These are phyloP conservation scores for Catostomus latipinnis DNA, from an alignment of 2,797 vertebrate genomes.

Conservation along the genomic window DNA sequence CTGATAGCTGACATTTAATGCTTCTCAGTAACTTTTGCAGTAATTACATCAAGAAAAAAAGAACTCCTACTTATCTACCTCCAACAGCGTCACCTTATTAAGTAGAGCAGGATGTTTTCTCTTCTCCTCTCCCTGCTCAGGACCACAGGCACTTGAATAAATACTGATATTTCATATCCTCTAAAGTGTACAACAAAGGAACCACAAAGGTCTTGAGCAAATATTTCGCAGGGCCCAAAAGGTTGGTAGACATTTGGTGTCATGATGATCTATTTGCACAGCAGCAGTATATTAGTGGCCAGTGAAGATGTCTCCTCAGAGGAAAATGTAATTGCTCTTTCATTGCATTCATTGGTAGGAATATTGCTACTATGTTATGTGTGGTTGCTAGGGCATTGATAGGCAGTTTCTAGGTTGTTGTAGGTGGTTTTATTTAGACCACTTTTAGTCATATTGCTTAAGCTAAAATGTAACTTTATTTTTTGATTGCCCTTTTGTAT, in stretches of 20 bases:
- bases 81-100: slow-evolving; percentile 41
- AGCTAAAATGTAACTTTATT: neutral
- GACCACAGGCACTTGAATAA: slow-evolving; percentile 30
- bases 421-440: neutral
- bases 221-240: slow-evolving; percentile 29
- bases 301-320: slow-evolving; percentile 19
- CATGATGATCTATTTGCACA: slow-evolving; percentile 36
- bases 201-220: slow-evolving; percentile 37
- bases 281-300: slow-evolving; percentile 7
- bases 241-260: slow-evolving; percentile 13
- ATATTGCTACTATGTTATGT: too few species aligned
- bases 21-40: slow-evolving; percentile 38
- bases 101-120: slow-evolving; percentile 32
- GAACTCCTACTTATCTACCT: slow-evolving; percentile 34
- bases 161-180: slow-evolving; percentile 53
- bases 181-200: neutral
- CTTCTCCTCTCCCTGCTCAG: slow-evolving; percentile 17
- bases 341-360: too few species aligned
- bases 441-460: neutral
- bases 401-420: too few species aligned
- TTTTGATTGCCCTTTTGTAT: neutral
- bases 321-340: neutral
- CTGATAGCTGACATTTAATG: slow-evolving; percentile 41
- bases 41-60: slow-evolving; percentile 47
- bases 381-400: too few species aligned